phyloP scores from a whole-genome alignment of 2,797 vertebrate genomes.

The Tokudaia tokunoshimensis region DNA sequence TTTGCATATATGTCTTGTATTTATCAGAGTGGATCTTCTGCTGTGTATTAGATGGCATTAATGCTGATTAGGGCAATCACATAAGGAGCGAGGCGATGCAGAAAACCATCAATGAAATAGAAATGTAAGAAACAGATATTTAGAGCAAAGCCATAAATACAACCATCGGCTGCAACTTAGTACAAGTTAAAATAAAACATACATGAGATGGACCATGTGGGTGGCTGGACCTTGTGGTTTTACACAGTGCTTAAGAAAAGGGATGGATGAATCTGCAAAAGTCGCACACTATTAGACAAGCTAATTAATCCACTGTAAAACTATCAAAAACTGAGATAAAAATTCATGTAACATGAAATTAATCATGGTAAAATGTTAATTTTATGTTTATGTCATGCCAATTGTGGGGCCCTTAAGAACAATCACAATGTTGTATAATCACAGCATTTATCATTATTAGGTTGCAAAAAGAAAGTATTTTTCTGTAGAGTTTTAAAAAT shows the following conservation, averaged over 20 bases:
- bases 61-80: constrained; percentile 25
- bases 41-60: neutral
- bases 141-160: constrained; percentile 41
- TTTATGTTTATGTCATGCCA: neutral
- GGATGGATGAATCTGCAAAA: neutral
- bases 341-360: neutral
- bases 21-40: constrained; percentile 27
- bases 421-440: neutral
- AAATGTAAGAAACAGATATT: constrained; percentile 36
- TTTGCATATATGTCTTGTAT: neutral
- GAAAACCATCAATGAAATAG: constrained; percentile 43
- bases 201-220: neutral
- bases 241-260: constrained; percentile 26
- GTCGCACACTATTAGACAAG: neutral
- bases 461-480: neutral
- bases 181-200: neutral
- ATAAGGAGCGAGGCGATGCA: neutral
- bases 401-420: neutral
- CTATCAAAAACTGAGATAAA: neutral
- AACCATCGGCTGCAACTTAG: neutral
- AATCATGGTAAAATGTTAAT: neutral
- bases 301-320: neutral
- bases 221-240: constrained; percentile 30
- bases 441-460: neutral
- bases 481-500: neutral